Percentiles rank a stretch among this genome's conserved stretches.
Conservation (phyloP, 1,140 invertebrate species). For the Drosophila neocordata region DNA sequence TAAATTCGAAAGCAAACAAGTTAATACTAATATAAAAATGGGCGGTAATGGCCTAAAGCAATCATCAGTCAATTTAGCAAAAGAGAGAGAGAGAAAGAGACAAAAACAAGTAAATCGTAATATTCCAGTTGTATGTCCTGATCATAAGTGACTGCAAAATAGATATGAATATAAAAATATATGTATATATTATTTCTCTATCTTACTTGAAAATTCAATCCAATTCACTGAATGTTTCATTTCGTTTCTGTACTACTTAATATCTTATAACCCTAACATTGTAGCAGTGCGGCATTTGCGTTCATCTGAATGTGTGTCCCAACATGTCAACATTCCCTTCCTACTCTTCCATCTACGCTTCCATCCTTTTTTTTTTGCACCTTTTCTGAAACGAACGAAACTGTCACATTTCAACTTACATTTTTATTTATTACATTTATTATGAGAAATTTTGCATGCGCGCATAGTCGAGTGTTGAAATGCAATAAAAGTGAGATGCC, state of each 20-base stretch:
- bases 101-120: background rate
- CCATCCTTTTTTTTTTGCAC: background rate
- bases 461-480: conserved; percentile 76
- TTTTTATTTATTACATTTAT: conserved; percentile 81
- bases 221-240: conserved; percentile 9
- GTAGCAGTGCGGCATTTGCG: conserved; percentile 40
- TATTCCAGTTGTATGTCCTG: background rate
- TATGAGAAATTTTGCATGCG: conserved; percentile 79
- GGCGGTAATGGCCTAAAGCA: conserved; percentile 30
- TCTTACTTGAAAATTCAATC: conserved; percentile 7
- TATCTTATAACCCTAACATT: conserved; percentile 47
- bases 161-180: conserved; percentile 5
- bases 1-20: conserved; percentile 56
- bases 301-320: conserved; percentile 29
- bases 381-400: conserved; percentile 52
- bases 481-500: conserved; percentile 80
- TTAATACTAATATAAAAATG: conserved; percentile 34
- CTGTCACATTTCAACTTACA: conserved; percentile 78
- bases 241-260: conserved; percentile 34
- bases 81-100: no score
- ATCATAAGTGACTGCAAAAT: conserved; percentile 1
- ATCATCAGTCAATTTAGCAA: conserved; percentile 36
- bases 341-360: no score
- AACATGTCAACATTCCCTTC: conserved; percentile 18
- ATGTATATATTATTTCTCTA: background rate